Evolutionary conservation across 2,888 invertebrate species (phyloP).

Genomic region (Leptinotarsa juncta): DNA sequence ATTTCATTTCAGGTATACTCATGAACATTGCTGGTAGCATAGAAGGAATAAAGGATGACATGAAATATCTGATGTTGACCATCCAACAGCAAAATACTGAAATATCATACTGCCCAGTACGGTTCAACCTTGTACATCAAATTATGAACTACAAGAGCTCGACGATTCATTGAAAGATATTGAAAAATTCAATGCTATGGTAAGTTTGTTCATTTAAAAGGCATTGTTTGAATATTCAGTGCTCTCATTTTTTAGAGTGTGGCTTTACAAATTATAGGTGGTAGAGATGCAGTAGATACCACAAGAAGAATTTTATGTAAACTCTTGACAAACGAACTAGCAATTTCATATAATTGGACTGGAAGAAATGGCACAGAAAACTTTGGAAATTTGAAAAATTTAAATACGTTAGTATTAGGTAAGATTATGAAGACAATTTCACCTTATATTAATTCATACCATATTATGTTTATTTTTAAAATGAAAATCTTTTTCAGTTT

Average conservation of each 20-base stretch:
- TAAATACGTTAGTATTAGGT: neutral
- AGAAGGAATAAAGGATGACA: neutral
- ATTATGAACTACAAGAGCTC: neutral
- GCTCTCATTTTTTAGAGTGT: neutral
- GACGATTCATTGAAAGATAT: neutral
- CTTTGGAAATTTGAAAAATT: neutral
- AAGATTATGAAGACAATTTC: neutral
- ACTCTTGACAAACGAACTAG: neutral
- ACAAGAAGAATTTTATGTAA: neutral
- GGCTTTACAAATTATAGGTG: neutral
- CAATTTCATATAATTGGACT: neutral
- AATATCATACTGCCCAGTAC: neutral
- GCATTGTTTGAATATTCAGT: neutral
- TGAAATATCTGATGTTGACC: neutral
- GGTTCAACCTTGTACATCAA: neutral
- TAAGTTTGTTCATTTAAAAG: neutral
- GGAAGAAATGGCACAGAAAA: neutral
- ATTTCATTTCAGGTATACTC: neutral
- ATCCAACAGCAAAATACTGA: slow-evolving; percentile 2
- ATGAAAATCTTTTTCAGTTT: slow-evolving; percentile 9
- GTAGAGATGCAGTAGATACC: neutral
- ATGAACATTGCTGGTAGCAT: neutral
- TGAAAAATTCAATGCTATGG: slow-evolving; percentile 1
- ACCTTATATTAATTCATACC: neutral
- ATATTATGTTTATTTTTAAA: too few relatives aligned